These are phyloP conservation scores for Pedetes capensis DNA, from an alignment of 2,113 vertebrate species.

Conservation along the genomic window DNA sequence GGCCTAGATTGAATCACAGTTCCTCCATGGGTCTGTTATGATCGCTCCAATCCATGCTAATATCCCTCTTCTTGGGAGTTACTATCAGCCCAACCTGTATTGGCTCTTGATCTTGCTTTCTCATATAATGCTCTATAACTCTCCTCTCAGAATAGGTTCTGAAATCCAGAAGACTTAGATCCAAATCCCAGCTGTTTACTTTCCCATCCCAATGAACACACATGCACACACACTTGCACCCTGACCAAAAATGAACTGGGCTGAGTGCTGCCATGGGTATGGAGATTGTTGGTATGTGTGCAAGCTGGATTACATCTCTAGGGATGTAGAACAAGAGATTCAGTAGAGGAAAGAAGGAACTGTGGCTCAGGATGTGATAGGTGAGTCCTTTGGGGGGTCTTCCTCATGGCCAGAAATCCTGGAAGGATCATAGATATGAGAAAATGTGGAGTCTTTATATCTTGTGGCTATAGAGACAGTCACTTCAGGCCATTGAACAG, in stretches of 20 bases:
- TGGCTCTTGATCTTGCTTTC: not conserved
- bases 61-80: not conserved
- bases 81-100: not conserved
- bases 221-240: not conserved
- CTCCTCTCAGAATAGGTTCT: not conserved
- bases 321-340: not conserved
- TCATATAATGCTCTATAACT: not conserved
- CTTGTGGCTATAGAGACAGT: not conserved
- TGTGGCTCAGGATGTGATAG: not conserved
- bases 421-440: not conserved
- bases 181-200: not conserved
- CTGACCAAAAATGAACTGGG: not conserved
- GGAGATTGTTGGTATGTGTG: not conserved
- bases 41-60: not conserved
- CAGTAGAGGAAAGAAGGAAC: not conserved
- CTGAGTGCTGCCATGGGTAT: not conserved
- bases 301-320: not conserved
- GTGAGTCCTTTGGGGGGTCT: not conserved
- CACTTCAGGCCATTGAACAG: not conserved
- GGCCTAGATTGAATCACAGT: not conserved
- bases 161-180: not conserved
- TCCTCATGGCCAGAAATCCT: not conserved
- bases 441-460: not conserved
- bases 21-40: not conserved
- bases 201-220: not conserved